Conservation (phyloP, 1,140 invertebrate genomes). For the Drosophila ficusphila region DNA sequence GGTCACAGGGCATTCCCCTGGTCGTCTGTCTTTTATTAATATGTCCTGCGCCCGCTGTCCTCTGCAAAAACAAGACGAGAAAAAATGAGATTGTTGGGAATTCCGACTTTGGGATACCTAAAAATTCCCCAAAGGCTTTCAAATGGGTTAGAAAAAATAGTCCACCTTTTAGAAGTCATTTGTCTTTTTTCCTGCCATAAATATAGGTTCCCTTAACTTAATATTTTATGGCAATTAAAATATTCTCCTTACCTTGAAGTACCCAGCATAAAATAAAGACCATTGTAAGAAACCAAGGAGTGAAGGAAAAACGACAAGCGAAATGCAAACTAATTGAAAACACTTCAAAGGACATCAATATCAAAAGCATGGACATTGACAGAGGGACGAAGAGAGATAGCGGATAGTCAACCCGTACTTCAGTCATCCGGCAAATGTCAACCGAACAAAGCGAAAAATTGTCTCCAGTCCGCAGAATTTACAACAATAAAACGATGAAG, state of each 20-base stretch:
- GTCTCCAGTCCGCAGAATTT: constrained; percentile 32
- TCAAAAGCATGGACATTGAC: constrained; percentile 40
- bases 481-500: constrained; percentile 11
- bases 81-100: neutral
- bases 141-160: no score
- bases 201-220: neutral
- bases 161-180: no score
- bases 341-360: constrained; percentile 64
- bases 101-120: constrained; percentile 1
- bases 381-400: constrained; percentile 3
- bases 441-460: constrained; percentile 53
- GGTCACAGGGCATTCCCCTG: constrained; percentile 36
- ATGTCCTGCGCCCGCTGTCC: constrained; percentile 22
- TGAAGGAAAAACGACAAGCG: constrained; percentile 29
- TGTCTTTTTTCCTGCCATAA: neutral
- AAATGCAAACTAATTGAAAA: constrained; percentile 71
- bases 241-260: neutral
- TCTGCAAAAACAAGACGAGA: constrained; percentile 3
- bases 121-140: no score
- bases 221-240: neutral
- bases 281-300: neutral
- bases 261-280: neutral
- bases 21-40: constrained; percentile 52
- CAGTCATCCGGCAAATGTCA: constrained; percentile 50
- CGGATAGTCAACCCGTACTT: constrained; percentile 32